A percentile compares a stretch with the other conserved stretches of the same genome.
These are phyloP conservation scores for Pseudochaenichthys georgianus DNA, from an alignment of 2,797 vertebrate species.

Conservation along the genomic window DNA sequence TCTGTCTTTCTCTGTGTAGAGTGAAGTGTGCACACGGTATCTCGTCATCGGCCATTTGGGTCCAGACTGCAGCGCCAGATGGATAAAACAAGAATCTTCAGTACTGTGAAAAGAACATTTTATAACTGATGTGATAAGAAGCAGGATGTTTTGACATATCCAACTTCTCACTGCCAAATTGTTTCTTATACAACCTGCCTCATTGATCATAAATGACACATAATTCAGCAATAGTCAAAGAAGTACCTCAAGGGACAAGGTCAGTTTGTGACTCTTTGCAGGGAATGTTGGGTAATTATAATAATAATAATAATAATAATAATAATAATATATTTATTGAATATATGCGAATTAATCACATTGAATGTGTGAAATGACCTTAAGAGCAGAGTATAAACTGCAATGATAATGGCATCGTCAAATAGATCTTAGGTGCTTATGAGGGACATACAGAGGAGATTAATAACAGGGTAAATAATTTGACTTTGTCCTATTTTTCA, in stretches of 20 bases:
- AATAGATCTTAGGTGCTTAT: not conserved
- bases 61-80: slow-evolving; percentile 70
- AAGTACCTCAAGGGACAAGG: slow-evolving; percentile 2
- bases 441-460: not conserved
- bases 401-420: not conserved
- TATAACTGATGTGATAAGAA: slow-evolving; percentile 38
- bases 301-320: too few species aligned
- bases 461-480: not conserved
- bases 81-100: slow-evolving; percentile 63
- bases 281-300: not conserved
- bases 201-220: slow-evolving; percentile 9
- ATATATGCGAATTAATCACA: slow-evolving; percentile 12
- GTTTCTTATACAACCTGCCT: slow-evolving; percentile 22
- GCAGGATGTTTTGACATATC: slow-evolving; percentile 45
- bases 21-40: slow-evolving; percentile 16
- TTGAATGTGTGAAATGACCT: slow-evolving; percentile 1
- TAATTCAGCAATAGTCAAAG: slow-evolving; percentile 17
- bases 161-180: slow-evolving; percentile 40
- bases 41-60: slow-evolving; percentile 55
- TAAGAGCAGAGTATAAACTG: not conserved
- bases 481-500: not conserved
- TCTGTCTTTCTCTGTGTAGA: slow-evolving; percentile 26
- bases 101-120: slow-evolving; percentile 49
- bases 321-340: slow-evolving; percentile 18
- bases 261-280: slow-evolving; percentile 8